Base-by-base conservation (phyloP, 2,113 vertebrate genomes). In the Pseudolaguvia tuberculata region DNA sequence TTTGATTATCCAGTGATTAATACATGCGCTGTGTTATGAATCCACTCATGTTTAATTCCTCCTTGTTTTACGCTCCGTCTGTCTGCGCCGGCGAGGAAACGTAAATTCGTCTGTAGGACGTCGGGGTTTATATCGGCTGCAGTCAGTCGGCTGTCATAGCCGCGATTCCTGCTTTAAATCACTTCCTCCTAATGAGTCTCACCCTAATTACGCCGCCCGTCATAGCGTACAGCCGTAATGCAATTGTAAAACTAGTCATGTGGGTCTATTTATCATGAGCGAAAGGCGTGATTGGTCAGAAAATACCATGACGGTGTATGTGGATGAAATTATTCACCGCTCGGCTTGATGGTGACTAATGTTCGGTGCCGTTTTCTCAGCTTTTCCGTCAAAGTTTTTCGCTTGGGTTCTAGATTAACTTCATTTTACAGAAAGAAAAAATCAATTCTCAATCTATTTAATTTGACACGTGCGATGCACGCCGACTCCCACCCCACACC, bases 381-480 rank as follows among this genome's bases (percentile, higher is more conserved):
- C 29, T 57, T 67, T 31, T 74, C 35, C 7, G 55, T 68, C 55
- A 15, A 68, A 53, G 71, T 55, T 61, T 67, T 45, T n/a, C 23
- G 20, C 71, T 69, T 65, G 42, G 58, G 20, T 42, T 62, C 51
- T n/a, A 62, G 23, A 67, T 21, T 65, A 67, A 75, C 42, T 73
- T 66, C 39, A 47, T 29, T 7, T 67, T 69, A 68, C 70, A 73
- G 70, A 77, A 77, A 76, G 56, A 25, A 35, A 70, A 80, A 80
- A 80, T 68, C 80, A 77, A 85, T 88, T 83, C 72, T 50, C 67
- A 78, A 85, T 85, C 71, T 82, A 84, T 85, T 87, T 83, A 76
- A 86, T 88, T 84, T 87, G 82, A 83, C 80, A 80, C 78, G 86
- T 79, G 80, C 80, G 77, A 52, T 78, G 73, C 82, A 57, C 79